A percentile compares a stretch with the other conserved stretches of the same genome.
phyloP scores from a whole-genome alignment of 1,140 invertebrate genomes.

The Muscidifurax raptorellus region DNA sequence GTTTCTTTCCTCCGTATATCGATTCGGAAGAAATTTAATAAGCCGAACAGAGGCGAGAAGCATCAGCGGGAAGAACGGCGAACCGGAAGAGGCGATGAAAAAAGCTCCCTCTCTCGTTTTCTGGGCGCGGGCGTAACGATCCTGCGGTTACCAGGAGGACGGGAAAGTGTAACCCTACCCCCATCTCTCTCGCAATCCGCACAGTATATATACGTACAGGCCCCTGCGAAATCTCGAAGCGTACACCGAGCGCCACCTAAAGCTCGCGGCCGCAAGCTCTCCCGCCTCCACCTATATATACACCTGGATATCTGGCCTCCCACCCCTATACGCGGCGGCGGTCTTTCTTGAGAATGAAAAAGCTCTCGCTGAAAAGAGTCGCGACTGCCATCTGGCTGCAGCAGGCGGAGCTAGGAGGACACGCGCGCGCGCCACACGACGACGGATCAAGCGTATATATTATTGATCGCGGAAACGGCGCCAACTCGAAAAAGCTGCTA shows the following conservation, averaged over 20 bases:
- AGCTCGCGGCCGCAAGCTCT: background rate
- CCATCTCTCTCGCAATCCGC: background rate
- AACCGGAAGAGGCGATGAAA: background rate
- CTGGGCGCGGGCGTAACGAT: constrained; percentile 21
- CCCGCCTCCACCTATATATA: no score
- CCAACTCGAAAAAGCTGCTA: constrained; percentile 59
- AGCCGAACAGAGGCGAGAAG: no score
- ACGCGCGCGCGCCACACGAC: background rate
- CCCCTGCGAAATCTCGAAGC: background rate
- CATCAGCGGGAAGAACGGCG: background rate
- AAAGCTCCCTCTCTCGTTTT: background rate
- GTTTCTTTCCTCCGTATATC: background rate
- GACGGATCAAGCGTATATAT: constrained; percentile 45
- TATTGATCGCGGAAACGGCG: constrained; percentile 72
- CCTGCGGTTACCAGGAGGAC: background rate
- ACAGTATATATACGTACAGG: background rate
- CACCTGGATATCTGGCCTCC: no score
- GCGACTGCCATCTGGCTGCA: constrained; percentile 66
- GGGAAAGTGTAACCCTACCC: background rate
- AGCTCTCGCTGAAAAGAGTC: background rate
- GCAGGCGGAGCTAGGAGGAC: background rate
- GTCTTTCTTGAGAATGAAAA: background rate
- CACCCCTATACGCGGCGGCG: no score
- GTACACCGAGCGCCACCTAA: constrained; percentile 30
- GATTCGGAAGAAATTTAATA: no score